phyloP scores from a whole-genome alignment of 1,140 invertebrate species.

The Hetaerina americana region DNA sequence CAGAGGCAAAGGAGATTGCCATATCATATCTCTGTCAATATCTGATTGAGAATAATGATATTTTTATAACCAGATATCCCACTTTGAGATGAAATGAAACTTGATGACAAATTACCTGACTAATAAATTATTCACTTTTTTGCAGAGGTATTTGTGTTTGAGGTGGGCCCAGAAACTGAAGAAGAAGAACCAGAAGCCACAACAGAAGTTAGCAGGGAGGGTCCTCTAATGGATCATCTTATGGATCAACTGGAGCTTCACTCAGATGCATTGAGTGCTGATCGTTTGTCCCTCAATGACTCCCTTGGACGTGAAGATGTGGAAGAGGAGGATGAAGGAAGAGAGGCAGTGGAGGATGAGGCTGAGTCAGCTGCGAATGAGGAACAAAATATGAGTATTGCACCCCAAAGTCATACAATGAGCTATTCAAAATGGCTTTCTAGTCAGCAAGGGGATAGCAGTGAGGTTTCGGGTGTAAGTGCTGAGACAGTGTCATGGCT shows the following conservation, averaged over 20 bases:
- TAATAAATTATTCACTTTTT: no score
- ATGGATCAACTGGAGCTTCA: slow-evolving; percentile 29
- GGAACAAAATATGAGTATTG: background rate
- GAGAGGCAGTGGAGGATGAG: slow-evolving; percentile 18
- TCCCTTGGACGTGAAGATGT: slow-evolving; percentile 32
- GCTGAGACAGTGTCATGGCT: slow-evolving; percentile 85
- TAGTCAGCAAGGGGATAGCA: background rate
- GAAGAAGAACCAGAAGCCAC: slow-evolving; percentile 30
- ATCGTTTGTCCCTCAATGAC: slow-evolving; percentile 27
- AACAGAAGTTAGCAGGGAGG: slow-evolving; percentile 5
- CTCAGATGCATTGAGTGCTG: slow-evolving; percentile 4
- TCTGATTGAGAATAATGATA: no score
- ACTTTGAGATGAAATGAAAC: no score
- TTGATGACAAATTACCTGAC: no score
- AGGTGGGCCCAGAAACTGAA: slow-evolving; percentile 37
- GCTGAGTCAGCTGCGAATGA: slow-evolving; percentile 19
- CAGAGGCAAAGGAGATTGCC: no score
- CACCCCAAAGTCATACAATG: background rate
- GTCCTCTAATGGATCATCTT: slow-evolving; percentile 20
- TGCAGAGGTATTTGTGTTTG: slow-evolving; percentile 39
- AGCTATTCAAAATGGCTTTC: background rate
- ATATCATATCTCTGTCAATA: no score
- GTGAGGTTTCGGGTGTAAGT: slow-evolving; percentile 70
- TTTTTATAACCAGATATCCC: no score
- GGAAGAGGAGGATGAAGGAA: slow-evolving; percentile 27